Evolutionary conservation across 92 coral and sea anemone genomes (phyloP), one percentile per base, ranked within the genome.

Genomic region (Plumapathes pennacea): DNA sequence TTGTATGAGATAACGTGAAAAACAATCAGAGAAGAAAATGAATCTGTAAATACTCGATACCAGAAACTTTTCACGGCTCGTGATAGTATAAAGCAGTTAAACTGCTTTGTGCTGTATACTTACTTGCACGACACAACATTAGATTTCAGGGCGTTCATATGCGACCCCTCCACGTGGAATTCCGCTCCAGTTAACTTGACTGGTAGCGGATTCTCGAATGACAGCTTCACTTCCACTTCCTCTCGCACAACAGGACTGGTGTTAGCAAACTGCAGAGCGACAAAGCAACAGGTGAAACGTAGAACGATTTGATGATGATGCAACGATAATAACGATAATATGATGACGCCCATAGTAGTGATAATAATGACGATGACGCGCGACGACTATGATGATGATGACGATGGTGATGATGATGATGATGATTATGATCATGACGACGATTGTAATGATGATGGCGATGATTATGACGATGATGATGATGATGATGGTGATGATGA

Each of bases 181-280:
- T 53, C 42, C 32, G 62, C 73, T 6, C 44, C 43, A 21, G 54
- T 66, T 2, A 66, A 62, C 18, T 37, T 43, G 18, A 40, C 33
- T 21, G 63, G 44, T 21, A 66, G 29, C 14, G 73, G 73, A 37
- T 66, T 66, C 53, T 12, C 42, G 34, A 66, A 53, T 9, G 61
- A 39, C 19, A 31, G 52, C 10, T 52, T 66, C 4, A 66, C 38
- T 21, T 44, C 46, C 6, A 51, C 61, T 0, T 38, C 53, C 3
- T 66, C 63, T 30, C 38, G 9, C 40, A 34, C 40, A n/a, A 8
- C 40, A 34, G 40, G 40, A n/a, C 9, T 8, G 40, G 40, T n/a
- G 9, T 34, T 8, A n/a, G 40, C 8, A 34, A 34, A 34, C 40
- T n/a, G 40, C 8, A 34, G 40, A n/a, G 8, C 40, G 40, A 8